These are phyloP conservation scores for Tenthredo mesomela DNA, from an alignment of 2,888 invertebrate genomes.

Conservation along the genomic window DNA sequence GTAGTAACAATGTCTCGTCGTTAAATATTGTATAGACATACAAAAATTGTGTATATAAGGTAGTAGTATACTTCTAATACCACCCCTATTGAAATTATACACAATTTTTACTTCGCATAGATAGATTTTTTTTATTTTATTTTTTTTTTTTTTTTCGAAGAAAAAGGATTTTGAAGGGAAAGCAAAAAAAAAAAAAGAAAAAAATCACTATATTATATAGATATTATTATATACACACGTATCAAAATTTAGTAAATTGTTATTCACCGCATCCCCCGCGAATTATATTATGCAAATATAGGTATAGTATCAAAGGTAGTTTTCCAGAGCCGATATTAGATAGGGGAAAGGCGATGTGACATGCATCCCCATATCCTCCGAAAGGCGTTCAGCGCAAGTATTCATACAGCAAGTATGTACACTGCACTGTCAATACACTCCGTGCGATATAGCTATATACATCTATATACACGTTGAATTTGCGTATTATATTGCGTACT, in stretches of 20 bases:
- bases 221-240: no score
- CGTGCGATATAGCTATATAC: background rate
- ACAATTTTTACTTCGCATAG: no score
- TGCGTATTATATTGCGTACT: background rate
- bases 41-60: no score
- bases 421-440: background rate
- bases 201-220: no score
- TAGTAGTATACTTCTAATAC: no score
- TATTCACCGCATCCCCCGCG: background rate
- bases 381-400: slow-evolving; percentile 2
- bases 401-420: background rate
- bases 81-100: no score
- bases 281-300: background rate
- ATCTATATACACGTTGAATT: background rate
- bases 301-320: background rate
- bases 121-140: no score
- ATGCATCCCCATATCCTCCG: background rate
- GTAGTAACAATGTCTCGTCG: background rate
- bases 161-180: no score
- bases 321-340: background rate
- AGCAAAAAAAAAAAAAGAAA: no score
- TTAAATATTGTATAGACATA: no score
- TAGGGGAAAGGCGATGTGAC: background rate
- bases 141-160: no score
- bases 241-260: no score